Evolutionary conservation across 2,113 vertebrate species (phyloP).

Genomic region (Macquaria ambigua): DNA sequence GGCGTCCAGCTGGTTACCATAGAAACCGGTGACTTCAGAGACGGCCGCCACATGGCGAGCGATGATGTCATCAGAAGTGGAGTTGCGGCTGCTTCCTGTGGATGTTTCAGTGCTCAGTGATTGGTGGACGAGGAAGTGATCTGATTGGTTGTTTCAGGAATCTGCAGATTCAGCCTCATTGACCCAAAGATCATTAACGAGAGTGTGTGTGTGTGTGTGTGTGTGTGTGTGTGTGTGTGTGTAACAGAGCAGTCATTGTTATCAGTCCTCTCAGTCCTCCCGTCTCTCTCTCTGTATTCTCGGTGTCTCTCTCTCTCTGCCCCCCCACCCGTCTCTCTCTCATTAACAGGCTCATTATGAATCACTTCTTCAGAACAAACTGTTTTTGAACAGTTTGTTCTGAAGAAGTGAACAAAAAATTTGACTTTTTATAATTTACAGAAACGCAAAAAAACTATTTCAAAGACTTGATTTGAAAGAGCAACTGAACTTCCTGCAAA

Average conservation of each 20-base stretch:
- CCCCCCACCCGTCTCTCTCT: neutral
- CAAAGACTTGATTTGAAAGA: too few relatives aligned
- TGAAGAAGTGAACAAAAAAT: too few relatives aligned
- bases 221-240: slow-evolving; percentile 13
- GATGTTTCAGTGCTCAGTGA: neutral
- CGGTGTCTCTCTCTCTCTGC: neutral
- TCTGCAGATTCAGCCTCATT: neutral
- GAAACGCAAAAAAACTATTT: too few relatives aligned
- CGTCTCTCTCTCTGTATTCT: neutral
- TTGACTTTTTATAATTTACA: too few relatives aligned
- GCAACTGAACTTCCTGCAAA: too few relatives aligned
- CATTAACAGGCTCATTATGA: slow-evolving; percentile 4
- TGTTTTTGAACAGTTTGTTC: too few relatives aligned
- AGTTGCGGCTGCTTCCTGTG: too few relatives aligned
- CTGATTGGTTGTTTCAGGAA: slow-evolving; percentile 29
- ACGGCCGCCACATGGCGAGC: neutral
- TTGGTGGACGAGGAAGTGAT: neutral
- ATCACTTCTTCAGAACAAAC: neutral
- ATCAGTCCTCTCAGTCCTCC: neutral
- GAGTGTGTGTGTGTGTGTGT: slow-evolving; percentile 8
- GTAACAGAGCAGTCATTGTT: slow-evolving; percentile 38
- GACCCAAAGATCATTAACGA: slow-evolving; percentile 1
- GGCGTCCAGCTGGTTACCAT: neutral
- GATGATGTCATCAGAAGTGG: slow-evolving; percentile 28
- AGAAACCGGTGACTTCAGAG: slow-evolving; percentile 11